Evolutionary conservation across 2,888 invertebrate species (phyloP).

Genomic region (Ptycholaimellus sp.): DNA sequence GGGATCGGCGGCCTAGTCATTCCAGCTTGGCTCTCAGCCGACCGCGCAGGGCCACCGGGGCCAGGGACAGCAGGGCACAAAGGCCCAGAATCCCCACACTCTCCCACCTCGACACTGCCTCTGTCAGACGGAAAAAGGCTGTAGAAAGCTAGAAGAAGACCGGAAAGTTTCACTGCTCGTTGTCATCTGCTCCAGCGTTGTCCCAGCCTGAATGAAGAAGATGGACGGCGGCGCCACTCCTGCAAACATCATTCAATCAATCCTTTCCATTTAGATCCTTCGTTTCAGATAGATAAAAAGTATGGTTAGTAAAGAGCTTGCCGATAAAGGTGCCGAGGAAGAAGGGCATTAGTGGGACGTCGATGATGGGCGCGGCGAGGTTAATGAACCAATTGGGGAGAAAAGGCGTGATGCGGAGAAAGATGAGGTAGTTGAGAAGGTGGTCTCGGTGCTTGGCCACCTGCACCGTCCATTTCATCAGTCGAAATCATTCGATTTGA

Average conservation of each 20-base stretch:
- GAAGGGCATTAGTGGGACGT: conserved; percentile 72
- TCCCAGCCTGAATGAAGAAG: conserved; percentile 87
- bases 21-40: conserved; percentile 36
- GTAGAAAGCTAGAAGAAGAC: conserved; percentile 10
- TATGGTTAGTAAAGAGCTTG: conserved; percentile 18
- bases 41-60: conserved; percentile 64
- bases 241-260: conserved; percentile 23
- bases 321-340: conserved; percentile 81
- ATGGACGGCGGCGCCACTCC: conserved; percentile 90
- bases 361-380: conserved; percentile 78
- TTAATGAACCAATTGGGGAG: conserved; percentile 98
- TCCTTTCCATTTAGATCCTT: neutral
- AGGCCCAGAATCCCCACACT: conserved; percentile 51
- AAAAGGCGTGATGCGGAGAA: conserved; percentile 83
- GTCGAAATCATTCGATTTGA: no score
- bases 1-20: neutral
- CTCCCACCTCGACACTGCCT: conserved; percentile 42
- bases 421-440: conserved; percentile 80
- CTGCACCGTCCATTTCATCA: conserved; percentile 18
- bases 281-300: neutral
- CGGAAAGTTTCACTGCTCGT: conserved; percentile 49
- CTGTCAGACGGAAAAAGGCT: neutral
- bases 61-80: conserved; percentile 55
- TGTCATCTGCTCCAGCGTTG: conserved; percentile 71
- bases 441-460: conserved; percentile 54